Base-by-base conservation (phyloP, 2,113 vertebrate genomes). In the Microcebus lehilahytsara region DNA sequence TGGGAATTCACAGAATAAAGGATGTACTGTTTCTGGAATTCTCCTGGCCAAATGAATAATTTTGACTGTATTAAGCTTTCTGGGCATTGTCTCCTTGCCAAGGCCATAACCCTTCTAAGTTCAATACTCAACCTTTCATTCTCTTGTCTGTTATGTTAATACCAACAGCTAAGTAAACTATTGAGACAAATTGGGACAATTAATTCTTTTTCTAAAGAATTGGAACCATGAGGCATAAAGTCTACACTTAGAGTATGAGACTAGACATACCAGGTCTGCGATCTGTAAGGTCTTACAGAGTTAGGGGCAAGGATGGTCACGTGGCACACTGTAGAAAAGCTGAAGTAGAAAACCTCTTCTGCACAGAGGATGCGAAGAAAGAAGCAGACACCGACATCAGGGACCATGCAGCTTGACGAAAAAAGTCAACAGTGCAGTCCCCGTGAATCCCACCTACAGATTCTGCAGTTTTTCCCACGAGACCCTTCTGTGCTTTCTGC, bases 191-290 rank as follows among this genome's bases (percentile, higher is more conserved):
- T 9, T 60, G 23, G 25, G 3, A 69, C 22, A 92, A 67, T 30
- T 58, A 72, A 95, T 78, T 14, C 40, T 88, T 88, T 96, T n/a
- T 96, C 16, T 97, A 62, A 40, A 92, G 87, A 93, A 71, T 77
- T 84, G 49, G 58, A 49, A 58, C 40, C 49, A 75, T 78, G 75
- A 64, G 27, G 42, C 30, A 81, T 80, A 30, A 91, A 42, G 17
- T 85, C 66, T 53, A 64, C 34, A 40, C 66, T 83, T 91, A 66
- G 62, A 71, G 56, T 79, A 49, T 14, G 2, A 75, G 75, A 42
- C 20, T 92, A 51, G 90, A 56, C 49, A 85, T 22, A 34, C 11
- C 9, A 71, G 27, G 40, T 84, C 20, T 42, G 51, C 25, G 37
- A 85, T 16, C 11, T 58, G 17, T 89, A n/a, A 46, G 13, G 3